These are phyloP conservation scores for Scaptomyza pallida DNA, from an alignment of 1,140 invertebrate genomes.

Conservation along the genomic window DNA sequence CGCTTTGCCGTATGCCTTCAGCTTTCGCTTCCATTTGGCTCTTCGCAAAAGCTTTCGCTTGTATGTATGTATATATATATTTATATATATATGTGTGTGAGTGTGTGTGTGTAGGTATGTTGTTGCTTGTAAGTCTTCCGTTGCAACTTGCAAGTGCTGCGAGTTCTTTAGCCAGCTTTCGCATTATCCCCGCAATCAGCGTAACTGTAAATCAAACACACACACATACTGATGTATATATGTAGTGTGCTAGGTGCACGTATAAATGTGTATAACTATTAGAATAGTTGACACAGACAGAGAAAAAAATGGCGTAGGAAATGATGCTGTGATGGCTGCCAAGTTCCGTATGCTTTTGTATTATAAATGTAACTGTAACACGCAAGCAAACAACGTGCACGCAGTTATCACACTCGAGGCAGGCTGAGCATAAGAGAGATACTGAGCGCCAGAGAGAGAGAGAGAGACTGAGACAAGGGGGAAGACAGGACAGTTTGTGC, in stretches of 20 bases:
- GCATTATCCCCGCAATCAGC: slow-evolving; percentile 79
- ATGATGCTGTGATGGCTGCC: slow-evolving; percentile 70
- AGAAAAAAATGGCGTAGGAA: slow-evolving; percentile 73
- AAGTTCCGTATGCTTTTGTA: slow-evolving; percentile 73
- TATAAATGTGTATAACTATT: slow-evolving; percentile 7
- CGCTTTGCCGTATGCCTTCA: slow-evolving; percentile 67
- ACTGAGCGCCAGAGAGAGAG: neutral
- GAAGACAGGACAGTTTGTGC: neutral
- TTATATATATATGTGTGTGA: slow-evolving; percentile 8
- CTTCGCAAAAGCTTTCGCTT: neutral
- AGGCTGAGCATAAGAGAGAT: neutral
- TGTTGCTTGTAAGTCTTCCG: slow-evolving; percentile 37
- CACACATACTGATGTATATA: slow-evolving; percentile 10
- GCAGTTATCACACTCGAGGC: slow-evolving; percentile 37
- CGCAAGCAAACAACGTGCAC: slow-evolving; percentile 68
- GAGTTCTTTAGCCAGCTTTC: slow-evolving; percentile 29
- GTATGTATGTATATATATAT: no score
- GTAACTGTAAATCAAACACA: slow-evolving; percentile 77
- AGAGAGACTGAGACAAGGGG: neutral
- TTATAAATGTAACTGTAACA: slow-evolving; percentile 79
- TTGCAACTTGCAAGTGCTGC: slow-evolving; percentile 6
- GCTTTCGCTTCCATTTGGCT: slow-evolving; percentile 29
- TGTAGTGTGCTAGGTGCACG: neutral
- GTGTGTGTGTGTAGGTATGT: slow-evolving; percentile 1
- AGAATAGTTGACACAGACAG: slow-evolving; percentile 43